Evolutionary conservation across 2,888 invertebrate genomes (phyloP), one percentile per base, ranked within the genome.

Genomic region (Plagodis pulveraria): DNA sequence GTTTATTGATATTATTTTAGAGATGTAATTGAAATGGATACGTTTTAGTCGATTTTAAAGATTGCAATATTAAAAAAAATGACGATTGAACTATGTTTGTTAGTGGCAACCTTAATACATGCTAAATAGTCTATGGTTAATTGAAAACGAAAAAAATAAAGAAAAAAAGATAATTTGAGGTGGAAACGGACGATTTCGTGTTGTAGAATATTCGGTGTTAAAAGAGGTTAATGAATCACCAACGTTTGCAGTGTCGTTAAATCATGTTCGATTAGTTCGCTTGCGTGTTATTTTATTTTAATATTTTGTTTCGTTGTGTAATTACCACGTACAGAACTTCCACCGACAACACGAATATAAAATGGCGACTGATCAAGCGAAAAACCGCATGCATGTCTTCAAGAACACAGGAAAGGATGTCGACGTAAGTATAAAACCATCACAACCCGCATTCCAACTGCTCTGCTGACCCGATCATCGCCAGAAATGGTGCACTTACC

Each of bases 331-430:
- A 79, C 76, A 71, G 10, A 72, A 78, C 77, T 76, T 76, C 77
- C 78, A 80, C 82, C 81, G 80, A 79, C 76, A 86, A 77, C 84
- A 85, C 82, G 83, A 82, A 84, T 81, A 83, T 91, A 96, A 95
- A 95, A 96, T 96, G 96, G 95, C 95, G 94, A 95, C 95, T 88
- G 94, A 94, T 91, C 94, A 93, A 91, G 94, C 94, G 93, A 96
- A 96, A 94, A 96, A 96, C 94, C 96, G 98, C 93, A 96, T 97
- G 94, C 96, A 97, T 93, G 97, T 96, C 89, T 98, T 98, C 93
- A 99, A 99, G 96, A 99, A 99, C 95, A 98, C 98, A 95, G 99
- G 99, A 84, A 99, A 99, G 95, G 99, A 99, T 94, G 98, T 98
- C 93, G 99, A 99, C 94, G 99, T 98, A 94, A 96, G 97, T 96